A percentile compares a stretch with the other conserved stretches of the same genome.
Evolutionary conservation across 1,140 invertebrate genomes (phyloP).

Genomic region (Calosoma granatense): DNA sequence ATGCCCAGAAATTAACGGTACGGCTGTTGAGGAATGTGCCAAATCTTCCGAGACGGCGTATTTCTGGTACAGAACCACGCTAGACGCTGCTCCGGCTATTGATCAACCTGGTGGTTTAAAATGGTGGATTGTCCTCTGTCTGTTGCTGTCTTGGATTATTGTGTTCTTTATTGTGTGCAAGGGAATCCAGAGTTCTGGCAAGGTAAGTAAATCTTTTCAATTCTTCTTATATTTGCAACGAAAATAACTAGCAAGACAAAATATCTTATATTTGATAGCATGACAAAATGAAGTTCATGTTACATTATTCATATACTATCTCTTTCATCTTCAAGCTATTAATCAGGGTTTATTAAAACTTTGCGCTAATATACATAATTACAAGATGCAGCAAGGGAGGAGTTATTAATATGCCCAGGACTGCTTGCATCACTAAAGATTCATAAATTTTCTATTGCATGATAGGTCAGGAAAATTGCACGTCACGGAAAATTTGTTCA

Average conservation of each 20-base stretch:
- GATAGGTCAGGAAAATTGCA: too few relatives aligned
- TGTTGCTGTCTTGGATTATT: slow-evolving; percentile 86
- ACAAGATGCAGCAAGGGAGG: too few relatives aligned
- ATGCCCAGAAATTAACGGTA: slow-evolving; percentile 67
- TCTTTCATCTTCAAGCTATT: too few relatives aligned
- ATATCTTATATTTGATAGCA: too few relatives aligned
- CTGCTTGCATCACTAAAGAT: too few relatives aligned
- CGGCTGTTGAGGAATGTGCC: slow-evolving; percentile 62
- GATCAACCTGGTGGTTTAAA: slow-evolving; percentile 73
- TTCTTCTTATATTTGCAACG: neutral
- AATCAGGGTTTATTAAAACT: too few relatives aligned
- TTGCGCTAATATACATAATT: too few relatives aligned
- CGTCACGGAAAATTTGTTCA: too few relatives aligned
- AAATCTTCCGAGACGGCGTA: slow-evolving; percentile 77
- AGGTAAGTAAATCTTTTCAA: slow-evolving; percentile 47
- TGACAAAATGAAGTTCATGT: neutral
- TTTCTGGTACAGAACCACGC: slow-evolving; percentile 79
- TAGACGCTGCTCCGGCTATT: slow-evolving; percentile 75
- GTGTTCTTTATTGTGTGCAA: slow-evolving; percentile 98
- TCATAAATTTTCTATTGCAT: too few relatives aligned
- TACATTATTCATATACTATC: too few relatives aligned
- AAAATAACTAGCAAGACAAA: too few relatives aligned
- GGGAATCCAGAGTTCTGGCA: slow-evolving; percentile 95
- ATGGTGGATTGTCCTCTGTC: slow-evolving; percentile 90
- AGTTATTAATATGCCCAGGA: too few relatives aligned